Conservation (phyloP, 2,797 vertebrate species). For the Ataeniobius toweri region DNA sequence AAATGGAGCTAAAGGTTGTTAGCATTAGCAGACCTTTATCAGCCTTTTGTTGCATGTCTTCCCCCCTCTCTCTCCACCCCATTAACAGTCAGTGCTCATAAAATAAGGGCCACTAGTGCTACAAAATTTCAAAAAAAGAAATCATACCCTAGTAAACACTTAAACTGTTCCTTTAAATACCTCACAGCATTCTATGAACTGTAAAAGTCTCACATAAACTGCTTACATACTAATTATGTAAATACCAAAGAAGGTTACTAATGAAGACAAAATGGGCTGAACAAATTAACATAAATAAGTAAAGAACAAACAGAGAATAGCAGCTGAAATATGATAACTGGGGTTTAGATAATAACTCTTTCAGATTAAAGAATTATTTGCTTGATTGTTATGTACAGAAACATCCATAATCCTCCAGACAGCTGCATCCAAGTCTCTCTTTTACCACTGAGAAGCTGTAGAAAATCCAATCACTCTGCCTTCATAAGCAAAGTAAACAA, state of each 20-base stretch:
- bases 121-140: neutral
- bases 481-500: slow-evolving; percentile 34
- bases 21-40: too few relatives aligned
- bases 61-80: too few relatives aligned
- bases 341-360: neutral
- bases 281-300: neutral
- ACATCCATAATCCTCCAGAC: slow-evolving; percentile 1
- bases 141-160: neutral
- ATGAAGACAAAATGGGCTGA: neutral
- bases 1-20: too few relatives aligned
- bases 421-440: neutral
- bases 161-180: neutral
- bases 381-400: neutral
- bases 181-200: neutral
- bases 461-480: slow-evolving; percentile 20
- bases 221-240: slow-evolving; percentile 6
- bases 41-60: too few relatives aligned
- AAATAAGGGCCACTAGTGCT: too few relatives aligned
- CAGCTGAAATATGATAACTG: neutral
- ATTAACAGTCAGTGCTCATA: too few relatives aligned
- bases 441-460: slow-evolving; percentile 9
- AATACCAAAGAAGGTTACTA: neutral
- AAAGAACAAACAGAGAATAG: neutral
- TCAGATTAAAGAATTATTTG: neutral
- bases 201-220: neutral